Percentiles rank a stretch among this genome's conserved stretches.
Conservation (phyloP, 1,140 invertebrate genomes). For the Heliconius melpomene region DNA sequence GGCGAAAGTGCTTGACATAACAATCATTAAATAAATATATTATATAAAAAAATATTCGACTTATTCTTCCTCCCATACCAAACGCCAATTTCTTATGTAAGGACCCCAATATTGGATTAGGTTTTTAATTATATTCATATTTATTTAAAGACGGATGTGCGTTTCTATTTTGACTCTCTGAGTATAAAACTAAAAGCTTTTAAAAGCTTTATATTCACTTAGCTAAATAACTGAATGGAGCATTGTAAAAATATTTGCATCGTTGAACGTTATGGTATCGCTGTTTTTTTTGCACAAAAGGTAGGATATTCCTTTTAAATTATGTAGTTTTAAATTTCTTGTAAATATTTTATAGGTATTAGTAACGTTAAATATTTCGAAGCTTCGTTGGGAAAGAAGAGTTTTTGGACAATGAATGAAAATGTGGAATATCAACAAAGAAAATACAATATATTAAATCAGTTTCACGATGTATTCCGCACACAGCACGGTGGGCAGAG, state of each 20-base stretch:
- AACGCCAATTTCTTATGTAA: not conserved
- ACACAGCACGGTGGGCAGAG: no score
- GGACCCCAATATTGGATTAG: not conserved
- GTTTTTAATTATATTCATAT: not conserved
- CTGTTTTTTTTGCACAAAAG: not conserved
- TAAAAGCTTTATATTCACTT: constrained; percentile 1
- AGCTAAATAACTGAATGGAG: not conserved
- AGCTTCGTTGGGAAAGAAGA: no score
- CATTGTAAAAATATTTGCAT: constrained; percentile 1
- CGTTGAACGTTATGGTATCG: not conserved
- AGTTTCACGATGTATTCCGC: no score
- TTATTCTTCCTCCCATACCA: no score
- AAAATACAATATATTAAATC: no score
- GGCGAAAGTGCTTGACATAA: no score
- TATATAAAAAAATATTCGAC: no score
- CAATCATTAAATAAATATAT: no score
- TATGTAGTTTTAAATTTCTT: not conserved
- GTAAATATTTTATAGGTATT: not conserved
- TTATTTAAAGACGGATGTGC: not conserved
- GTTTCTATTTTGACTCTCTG: not conserved
- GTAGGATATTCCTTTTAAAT: not conserved
- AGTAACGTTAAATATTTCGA: not conserved
- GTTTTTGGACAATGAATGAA: no score
- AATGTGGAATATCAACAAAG: no score
- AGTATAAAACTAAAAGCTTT: constrained; percentile 10